phyloP scores from a whole-genome alignment of 23 tunicate genomes.

The Clavelina lepadiformis region DNA sequence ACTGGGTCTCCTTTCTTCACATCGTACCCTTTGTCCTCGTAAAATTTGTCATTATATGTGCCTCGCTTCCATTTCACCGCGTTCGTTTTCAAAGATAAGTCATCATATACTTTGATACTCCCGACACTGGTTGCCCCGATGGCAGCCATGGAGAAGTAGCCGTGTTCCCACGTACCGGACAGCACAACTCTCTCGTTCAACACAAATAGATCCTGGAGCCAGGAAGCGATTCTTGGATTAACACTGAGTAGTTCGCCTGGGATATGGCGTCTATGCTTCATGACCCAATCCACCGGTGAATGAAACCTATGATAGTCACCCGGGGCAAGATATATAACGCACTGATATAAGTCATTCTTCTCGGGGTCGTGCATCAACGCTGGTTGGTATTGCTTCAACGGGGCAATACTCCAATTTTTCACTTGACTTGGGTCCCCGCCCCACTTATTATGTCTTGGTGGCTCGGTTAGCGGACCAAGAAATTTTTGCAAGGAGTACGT shows the following conservation, averaged over 20 bases:
- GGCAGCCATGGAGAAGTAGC: slow-evolving; percentile 79
- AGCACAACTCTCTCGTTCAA: slow-evolving; percentile 87
- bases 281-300: slow-evolving; percentile 83
- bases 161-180: slow-evolving; percentile 81
- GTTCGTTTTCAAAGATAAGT: slow-evolving; percentile 60
- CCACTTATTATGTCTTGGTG: slow-evolving; percentile 48
- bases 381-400: slow-evolving; percentile 32
- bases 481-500: slow-evolving; percentile 77
- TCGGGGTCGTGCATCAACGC: slow-evolving; percentile 68
- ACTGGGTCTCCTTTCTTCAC: slow-evolving; percentile 51
- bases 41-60: slow-evolving; percentile 32
- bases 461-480: slow-evolving; percentile 63
- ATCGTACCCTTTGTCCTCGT: slow-evolving; percentile 14
- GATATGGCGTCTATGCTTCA: slow-evolving; percentile 76
- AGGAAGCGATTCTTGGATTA: slow-evolving; percentile 66
- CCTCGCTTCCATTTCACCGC: slow-evolving; percentile 30
- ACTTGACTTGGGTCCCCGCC: slow-evolving; percentile 11
- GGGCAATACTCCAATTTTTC: slow-evolving; percentile 2
- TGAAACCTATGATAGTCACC: slow-evolving; percentile 90
- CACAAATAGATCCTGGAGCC: slow-evolving; percentile 61
- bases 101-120: slow-evolving; percentile 67
- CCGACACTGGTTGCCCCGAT: slow-evolving; percentile 99
- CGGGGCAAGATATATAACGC: slow-evolving; percentile 90
- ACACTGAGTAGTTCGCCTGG: slow-evolving; percentile 94
- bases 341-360: slow-evolving; percentile 66